phyloP scores from a whole-genome alignment of 2,888 invertebrate species.

The Cloeon dipterum region DNA sequence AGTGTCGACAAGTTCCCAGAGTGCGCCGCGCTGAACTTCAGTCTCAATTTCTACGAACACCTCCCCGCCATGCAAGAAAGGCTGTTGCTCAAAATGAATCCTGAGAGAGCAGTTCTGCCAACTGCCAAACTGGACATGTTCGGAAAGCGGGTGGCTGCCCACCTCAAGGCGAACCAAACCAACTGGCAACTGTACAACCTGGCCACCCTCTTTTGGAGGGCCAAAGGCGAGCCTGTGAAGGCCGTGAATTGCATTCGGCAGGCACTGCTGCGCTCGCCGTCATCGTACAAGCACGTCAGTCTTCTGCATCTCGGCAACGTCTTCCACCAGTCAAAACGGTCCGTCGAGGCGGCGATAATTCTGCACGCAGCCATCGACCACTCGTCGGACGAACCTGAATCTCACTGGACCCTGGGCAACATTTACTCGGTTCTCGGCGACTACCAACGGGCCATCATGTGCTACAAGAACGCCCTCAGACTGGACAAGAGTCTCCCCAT shows the following conservation, averaged over 20 bases:
- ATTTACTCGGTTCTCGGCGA: constrained; percentile 46
- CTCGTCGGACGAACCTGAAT: constrained; percentile 29
- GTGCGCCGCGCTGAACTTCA: constrained; percentile 5
- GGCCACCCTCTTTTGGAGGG: constrained; percentile 57
- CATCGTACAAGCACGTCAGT: constrained; percentile 47
- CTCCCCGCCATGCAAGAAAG: constrained; percentile 25
- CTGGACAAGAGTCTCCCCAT: constrained; percentile 35
- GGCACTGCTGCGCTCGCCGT: constrained; percentile 49
- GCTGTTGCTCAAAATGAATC: constrained; percentile 22
- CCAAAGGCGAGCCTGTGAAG: constrained; percentile 45
- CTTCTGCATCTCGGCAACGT: constrained; percentile 49
- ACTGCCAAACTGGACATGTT: constrained; percentile 21
- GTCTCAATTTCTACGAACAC: background rate
- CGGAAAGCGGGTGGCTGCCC: constrained; percentile 37
- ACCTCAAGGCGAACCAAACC: constrained; percentile 36
- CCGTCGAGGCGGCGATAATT: constrained; percentile 47
- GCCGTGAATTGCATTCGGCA: constrained; percentile 58
- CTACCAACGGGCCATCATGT: constrained; percentile 40
- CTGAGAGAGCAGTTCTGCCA: constrained; percentile 21
- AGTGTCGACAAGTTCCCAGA: constrained; percentile 1
- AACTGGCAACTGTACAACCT: constrained; percentile 63
- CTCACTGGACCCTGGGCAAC: constrained; percentile 46
- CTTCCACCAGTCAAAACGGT: constrained; percentile 38
- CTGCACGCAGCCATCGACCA: constrained; percentile 50
- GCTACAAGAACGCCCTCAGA: constrained; percentile 39